These are phyloP conservation scores for Strigamia transsilvanica DNA, from an alignment of 2,888 invertebrate species.

Conservation along the genomic window DNA sequence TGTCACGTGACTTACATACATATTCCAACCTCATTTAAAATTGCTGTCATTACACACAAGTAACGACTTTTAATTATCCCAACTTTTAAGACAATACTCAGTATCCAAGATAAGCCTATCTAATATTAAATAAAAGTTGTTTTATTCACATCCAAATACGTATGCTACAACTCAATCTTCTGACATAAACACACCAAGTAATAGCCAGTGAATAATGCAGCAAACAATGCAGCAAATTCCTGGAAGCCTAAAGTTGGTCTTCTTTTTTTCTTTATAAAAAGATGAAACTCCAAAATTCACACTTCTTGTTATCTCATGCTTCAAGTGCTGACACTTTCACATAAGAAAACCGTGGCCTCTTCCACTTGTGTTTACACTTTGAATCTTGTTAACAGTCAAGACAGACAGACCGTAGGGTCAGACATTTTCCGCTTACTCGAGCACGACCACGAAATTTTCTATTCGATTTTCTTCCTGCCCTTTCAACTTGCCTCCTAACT, in stretches of 20 bases:
- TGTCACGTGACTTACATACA: background rate
- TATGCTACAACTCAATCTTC: background rate
- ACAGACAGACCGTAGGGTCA: conserved; percentile 48
- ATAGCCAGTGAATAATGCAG: too few relatives aligned
- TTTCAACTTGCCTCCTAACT: conserved; percentile 40
- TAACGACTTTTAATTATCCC: background rate
- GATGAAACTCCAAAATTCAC: conserved; percentile 10
- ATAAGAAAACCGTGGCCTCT: conserved; percentile 13
- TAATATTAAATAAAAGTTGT: background rate
- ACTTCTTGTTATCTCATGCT: conserved; percentile 34
- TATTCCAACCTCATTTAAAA: background rate
- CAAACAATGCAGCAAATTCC: too few relatives aligned
- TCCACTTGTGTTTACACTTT: conserved; percentile 32
- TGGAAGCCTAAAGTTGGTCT: background rate
- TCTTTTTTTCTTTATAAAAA: background rate
- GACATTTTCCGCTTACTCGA: conserved; percentile 45
- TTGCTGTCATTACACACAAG: background rate
- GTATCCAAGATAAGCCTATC: background rate
- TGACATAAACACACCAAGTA: too few relatives aligned
- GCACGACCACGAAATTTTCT: conserved; percentile 48
- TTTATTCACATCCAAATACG: background rate
- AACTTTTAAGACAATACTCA: background rate
- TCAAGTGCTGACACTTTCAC: conserved; percentile 35
- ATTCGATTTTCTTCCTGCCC: conserved; percentile 49
- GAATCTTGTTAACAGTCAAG: conserved; percentile 49